A percentile compares a stretch with the other conserved stretches of the same genome.
Evolutionary conservation across 2,888 invertebrate genomes (phyloP).

Genomic region (Thera obeliscata): DNA sequence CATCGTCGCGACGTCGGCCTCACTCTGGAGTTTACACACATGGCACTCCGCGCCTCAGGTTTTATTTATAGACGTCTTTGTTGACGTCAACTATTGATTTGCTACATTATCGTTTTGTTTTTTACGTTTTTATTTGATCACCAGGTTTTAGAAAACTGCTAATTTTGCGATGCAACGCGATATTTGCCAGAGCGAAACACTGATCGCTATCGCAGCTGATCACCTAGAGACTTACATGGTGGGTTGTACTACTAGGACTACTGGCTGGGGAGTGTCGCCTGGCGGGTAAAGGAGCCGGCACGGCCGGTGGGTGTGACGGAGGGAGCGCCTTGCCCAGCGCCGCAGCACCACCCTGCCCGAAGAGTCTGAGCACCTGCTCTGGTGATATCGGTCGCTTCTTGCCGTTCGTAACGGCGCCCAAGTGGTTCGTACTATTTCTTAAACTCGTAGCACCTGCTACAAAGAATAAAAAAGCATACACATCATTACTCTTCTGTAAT

Average conservation of each 20-base stretch:
- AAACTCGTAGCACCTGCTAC: slow-evolving; percentile 70
- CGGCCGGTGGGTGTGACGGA: slow-evolving; percentile 77
- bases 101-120: background rate
- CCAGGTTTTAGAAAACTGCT: too few relatives aligned
- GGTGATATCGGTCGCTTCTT: slow-evolving; percentile 93
- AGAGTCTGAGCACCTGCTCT: slow-evolving; percentile 90
- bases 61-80: slow-evolving; percentile 62
- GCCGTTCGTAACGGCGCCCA: slow-evolving; percentile 84
- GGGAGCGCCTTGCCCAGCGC: slow-evolving; percentile 79
- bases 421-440: slow-evolving; percentile 78
- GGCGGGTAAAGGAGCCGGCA: slow-evolving; percentile 80
- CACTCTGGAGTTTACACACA: slow-evolving; percentile 73
- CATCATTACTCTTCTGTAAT: background rate
- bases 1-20: slow-evolving; percentile 61
- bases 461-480: slow-evolving; percentile 2
- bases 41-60: slow-evolving; percentile 53
- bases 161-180: too few relatives aligned
- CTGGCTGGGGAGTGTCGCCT: slow-evolving; percentile 87
- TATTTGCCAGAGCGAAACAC: too few relatives aligned
- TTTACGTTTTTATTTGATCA: too few relatives aligned
- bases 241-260: slow-evolving; percentile 91
- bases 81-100: slow-evolving; percentile 45
- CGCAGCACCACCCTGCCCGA: slow-evolving; percentile 82
- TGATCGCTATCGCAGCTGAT: too few relatives aligned
- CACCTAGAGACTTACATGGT: slow-evolving; percentile 83